Conservation (phyloP, 2,797 vertebrate genomes). For the Phoxinus dragarum region DNA sequence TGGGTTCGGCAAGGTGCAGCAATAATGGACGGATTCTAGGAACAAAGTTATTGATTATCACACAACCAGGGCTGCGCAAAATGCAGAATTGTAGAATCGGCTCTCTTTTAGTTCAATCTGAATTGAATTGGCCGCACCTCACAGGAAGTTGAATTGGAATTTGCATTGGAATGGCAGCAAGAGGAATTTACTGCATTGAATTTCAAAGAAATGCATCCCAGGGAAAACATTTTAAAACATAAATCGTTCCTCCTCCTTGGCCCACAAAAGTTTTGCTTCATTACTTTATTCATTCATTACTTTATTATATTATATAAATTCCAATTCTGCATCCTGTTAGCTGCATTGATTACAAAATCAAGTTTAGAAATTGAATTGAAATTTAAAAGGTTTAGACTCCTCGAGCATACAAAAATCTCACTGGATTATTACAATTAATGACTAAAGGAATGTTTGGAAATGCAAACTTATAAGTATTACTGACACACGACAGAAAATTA, state of each 20-base stretch:
- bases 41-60: constrained; percentile 34
- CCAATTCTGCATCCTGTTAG: background rate
- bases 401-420: too few species aligned
- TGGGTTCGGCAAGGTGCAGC: constrained; percentile 39
- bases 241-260: background rate
- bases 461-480: too few species aligned
- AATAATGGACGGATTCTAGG: constrained; percentile 40
- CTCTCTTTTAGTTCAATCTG: background rate
- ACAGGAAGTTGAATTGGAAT: background rate
- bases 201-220: background rate
- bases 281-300: background rate
- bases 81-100: background rate
- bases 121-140: background rate
- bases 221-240: background rate
- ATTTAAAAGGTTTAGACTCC: background rate
- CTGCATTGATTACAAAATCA: background rate
- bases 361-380: background rate
- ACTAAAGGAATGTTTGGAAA: too few species aligned
- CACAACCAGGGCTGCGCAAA: constrained; percentile 5
- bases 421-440: too few species aligned
- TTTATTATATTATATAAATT: background rate
- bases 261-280: background rate
- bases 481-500: too few species aligned
- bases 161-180: background rate
- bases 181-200: background rate